Evolutionary conservation across 1,140 invertebrate genomes (phyloP), one percentile per base, ranked within the genome.

Genomic region (Drosophila repletoides): DNA sequence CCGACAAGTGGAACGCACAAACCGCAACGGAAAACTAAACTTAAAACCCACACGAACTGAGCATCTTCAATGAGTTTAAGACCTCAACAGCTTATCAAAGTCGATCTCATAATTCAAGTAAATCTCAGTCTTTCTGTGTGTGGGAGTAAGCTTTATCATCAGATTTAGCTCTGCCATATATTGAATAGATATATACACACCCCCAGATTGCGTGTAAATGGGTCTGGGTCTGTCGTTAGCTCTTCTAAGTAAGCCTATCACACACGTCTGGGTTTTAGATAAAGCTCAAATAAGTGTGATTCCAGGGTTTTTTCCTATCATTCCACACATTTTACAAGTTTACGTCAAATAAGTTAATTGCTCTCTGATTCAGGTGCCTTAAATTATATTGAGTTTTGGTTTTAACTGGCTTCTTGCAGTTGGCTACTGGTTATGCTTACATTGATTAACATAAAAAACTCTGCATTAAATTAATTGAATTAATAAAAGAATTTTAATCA

Each of bases 41-140:
- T 49, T 4, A 63, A 29, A 58, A 12, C 5, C 22, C 26, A 58
- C 38, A 29, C 55, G 9, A 58, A 38, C 43, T 53, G 10, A 22
- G 38, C 36, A 52, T 56, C 46, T 56, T 61, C 36, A 19, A 34
- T 24, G 40, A 15, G 21, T 55, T 51, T 45, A 38, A 65, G 36
- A 69, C n/a, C n/a, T 73, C 53, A 26, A 21, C 31, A 53, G 43
- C 53, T 70, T 81, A 83, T 81, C 63, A 45, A 40, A 34, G 31
- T 70, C 60, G 26, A 59, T 41, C 48, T 73, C 70, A 66, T 77
- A 83, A 73, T 66, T 77, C 70, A 84, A 56, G 24, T 53, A 77
- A 84, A 73, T 81, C 79, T 63, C 63, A 56, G 41, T 33, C 28
- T 41, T 59, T 53, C 53, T 61, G 52, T 68, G 46, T 76, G 34